Percentiles rank a stretch among this genome's conserved stretches.
phyloP scores from a whole-genome alignment of 1,140 invertebrate genomes.

The Yoshiicerus persimilis region DNA sequence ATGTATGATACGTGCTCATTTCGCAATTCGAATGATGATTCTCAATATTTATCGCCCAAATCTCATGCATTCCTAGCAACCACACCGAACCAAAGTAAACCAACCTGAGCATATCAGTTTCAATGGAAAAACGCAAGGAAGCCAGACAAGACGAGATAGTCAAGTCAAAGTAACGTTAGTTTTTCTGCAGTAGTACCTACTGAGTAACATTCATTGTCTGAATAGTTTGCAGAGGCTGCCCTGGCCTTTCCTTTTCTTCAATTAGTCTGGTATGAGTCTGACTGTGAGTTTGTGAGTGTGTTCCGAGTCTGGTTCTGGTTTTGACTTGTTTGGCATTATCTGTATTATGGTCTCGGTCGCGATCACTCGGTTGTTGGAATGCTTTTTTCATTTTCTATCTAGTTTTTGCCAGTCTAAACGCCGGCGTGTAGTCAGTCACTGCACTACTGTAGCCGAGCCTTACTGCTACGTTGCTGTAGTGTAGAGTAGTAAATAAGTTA shows the following conservation, averaged over 20 bases:
- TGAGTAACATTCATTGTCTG: neutral
- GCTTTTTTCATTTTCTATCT: neutral
- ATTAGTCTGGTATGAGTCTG: neutral
- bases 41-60: neutral
- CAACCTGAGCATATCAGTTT: neutral
- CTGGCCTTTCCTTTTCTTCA: neutral
- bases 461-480: neutral
- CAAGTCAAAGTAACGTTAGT: neutral
- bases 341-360: neutral
- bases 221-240: neutral
- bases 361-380: neutral
- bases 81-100: neutral
- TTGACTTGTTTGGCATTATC: neutral
- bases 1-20: neutral
- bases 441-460: neutral
- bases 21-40: too few species aligned
- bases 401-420: neutral
- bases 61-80: neutral
- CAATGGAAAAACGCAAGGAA: neutral
- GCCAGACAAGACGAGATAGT: neutral
- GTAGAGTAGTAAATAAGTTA: neutral
- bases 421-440: neutral
- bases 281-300: neutral
- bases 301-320: neutral
- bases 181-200: neutral